Conservation (phyloP, 2,113 vertebrate genomes). For the Mesitornis unicolor region DNA sequence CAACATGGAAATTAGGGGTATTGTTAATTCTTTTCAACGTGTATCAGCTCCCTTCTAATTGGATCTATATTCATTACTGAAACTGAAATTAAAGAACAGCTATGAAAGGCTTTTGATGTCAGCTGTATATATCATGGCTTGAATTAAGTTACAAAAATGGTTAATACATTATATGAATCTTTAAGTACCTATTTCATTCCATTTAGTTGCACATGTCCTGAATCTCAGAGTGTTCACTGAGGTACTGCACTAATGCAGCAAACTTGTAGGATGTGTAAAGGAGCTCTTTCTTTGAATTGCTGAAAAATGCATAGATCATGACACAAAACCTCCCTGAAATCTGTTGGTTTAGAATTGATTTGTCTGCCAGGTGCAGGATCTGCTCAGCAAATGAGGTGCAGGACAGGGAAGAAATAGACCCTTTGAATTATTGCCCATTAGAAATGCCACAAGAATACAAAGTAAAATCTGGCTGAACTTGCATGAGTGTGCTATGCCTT, state of each 20-base stretch:
- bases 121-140: background rate
- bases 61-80: constrained; percentile 36
- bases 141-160: constrained; percentile 25
- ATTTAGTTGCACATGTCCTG: background rate
- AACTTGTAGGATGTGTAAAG: background rate
- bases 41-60: constrained; percentile 29
- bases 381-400: background rate
- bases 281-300: background rate
- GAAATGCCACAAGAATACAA: background rate
- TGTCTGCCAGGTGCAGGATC: background rate
- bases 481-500: background rate
- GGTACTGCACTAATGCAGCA: background rate
- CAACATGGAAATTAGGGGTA: constrained; percentile 11
- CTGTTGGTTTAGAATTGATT: background rate
- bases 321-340: background rate
- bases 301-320: background rate
- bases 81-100: constrained; percentile 27
- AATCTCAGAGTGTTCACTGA: background rate
- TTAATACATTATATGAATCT: background rate
- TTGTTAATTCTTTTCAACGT: constrained; percentile 32
- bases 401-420: background rate
- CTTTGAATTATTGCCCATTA: background rate
- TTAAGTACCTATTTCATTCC: background rate
- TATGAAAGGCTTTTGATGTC: constrained; percentile 39
- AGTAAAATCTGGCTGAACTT: background rate